These are phyloP conservation scores for Nemurella pictetii DNA, from an alignment of 2,888 invertebrate genomes.

Conservation along the genomic window DNA sequence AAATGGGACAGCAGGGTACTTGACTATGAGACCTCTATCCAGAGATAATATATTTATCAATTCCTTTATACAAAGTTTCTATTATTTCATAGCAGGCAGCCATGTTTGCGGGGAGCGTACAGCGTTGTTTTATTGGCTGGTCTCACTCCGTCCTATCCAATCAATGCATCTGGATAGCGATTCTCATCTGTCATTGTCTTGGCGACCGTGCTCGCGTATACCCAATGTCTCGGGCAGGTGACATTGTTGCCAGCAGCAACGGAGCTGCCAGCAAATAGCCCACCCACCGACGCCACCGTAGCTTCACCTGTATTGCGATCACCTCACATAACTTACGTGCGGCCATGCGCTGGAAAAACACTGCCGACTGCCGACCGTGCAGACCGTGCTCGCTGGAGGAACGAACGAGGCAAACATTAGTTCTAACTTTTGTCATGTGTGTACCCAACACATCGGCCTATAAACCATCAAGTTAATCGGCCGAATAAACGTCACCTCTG, in stretches of 20 bases:
- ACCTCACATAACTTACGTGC: background rate
- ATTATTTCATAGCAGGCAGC: constrained; percentile 25
- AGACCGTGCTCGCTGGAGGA: too few species aligned
- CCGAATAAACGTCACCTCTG: constrained; percentile 7
- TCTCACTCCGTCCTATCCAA: constrained; percentile 47
- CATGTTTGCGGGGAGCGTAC: constrained; percentile 37
- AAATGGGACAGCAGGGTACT: too few species aligned
- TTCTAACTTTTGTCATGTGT: background rate
- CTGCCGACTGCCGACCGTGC: too few species aligned
- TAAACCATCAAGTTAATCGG: constrained; percentile 2
- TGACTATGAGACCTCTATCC: too few species aligned
- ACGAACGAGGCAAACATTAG: too few species aligned
- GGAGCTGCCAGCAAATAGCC: background rate
- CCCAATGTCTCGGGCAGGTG: background rate
- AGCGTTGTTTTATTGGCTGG: constrained; percentile 22
- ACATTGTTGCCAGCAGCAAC: constrained; percentile 8
- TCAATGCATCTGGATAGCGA: constrained; percentile 55
- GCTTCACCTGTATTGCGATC: background rate
- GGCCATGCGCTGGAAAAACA: too few species aligned
- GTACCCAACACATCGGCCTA: background rate
- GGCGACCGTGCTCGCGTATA: constrained; percentile 49
- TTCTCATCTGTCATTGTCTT: constrained; percentile 55
- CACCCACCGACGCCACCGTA: constrained; percentile 13
- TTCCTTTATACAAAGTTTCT: background rate
- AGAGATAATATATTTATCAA: too few species aligned